phyloP scores from a whole-genome alignment of 2,888 invertebrate genomes.

The Acrocyrtus sp. region DNA sequence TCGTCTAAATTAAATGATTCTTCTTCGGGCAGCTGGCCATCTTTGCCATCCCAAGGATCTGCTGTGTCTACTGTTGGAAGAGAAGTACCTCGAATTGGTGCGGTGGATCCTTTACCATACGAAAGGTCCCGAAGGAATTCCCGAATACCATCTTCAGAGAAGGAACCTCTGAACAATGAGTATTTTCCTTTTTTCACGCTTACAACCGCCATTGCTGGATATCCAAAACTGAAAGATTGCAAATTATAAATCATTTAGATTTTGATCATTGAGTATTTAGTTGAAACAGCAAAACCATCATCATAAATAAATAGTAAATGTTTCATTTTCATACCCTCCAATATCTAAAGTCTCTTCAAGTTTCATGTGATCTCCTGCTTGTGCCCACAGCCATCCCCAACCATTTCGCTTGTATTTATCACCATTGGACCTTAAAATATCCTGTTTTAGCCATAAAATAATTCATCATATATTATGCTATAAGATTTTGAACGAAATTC shows the following conservation, averaged over 20 bases:
- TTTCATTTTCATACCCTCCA: constrained; percentile 75
- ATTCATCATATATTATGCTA: background rate
- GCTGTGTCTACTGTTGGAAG: constrained; percentile 77
- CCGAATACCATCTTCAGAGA: constrained; percentile 92
- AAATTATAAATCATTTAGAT: too few relatives aligned
- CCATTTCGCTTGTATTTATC: constrained; percentile 83
- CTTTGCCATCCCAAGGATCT: constrained; percentile 94
- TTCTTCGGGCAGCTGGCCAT: constrained; percentile 84
- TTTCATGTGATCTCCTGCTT: constrained; percentile 85
- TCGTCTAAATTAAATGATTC: constrained; percentile 95
- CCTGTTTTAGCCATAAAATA: constrained; percentile 14
- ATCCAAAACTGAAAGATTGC: constrained; percentile 93
- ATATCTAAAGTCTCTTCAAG: constrained; percentile 92
- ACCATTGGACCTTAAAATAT: constrained; percentile 74
- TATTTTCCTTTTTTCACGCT: constrained; percentile 98
- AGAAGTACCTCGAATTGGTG: constrained; percentile 83
- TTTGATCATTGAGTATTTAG: too few relatives aligned
- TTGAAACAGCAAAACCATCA: too few relatives aligned
- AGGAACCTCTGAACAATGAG: constrained; percentile 91
- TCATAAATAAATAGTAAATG: too few relatives aligned
- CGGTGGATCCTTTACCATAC: constrained; percentile 92
- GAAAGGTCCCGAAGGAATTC: constrained; percentile 94
- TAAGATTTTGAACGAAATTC: background rate
- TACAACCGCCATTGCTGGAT: constrained; percentile 97
- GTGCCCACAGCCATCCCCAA: constrained; percentile 89